A percentile compares a stretch with the other conserved stretches of the same genome.
These are phyloP conservation scores for Xanthorhoe spadicearia DNA, from an alignment of 2,888 invertebrate genomes.

Conservation along the genomic window DNA sequence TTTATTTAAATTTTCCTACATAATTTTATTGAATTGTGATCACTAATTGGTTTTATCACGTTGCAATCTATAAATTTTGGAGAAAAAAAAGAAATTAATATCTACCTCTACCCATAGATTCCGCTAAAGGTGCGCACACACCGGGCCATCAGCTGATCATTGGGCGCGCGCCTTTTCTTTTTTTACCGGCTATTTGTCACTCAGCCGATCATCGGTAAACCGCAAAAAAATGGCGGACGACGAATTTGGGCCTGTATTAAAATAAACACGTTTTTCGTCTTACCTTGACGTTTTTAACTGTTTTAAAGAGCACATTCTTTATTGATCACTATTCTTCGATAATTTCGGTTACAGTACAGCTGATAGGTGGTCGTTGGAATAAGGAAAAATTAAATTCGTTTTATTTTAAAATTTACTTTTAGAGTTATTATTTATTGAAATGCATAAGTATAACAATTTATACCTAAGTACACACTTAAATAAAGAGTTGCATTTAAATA, in stretches of 20 bases:
- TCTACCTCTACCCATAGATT: constrained; percentile 27
- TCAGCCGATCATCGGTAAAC: constrained; percentile 47
- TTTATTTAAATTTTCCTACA: too few relatives aligned
- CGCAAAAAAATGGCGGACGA: constrained; percentile 37
- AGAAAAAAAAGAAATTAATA: constrained; percentile 12
- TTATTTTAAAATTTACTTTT: background rate
- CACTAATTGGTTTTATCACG: constrained; percentile 16
- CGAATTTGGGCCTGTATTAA: constrained; percentile 39
- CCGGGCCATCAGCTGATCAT: constrained; percentile 35
- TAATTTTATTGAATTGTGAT: too few relatives aligned
- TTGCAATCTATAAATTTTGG: constrained; percentile 17
- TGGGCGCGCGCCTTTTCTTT: constrained; percentile 20
- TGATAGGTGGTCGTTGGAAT: constrained; percentile 24
- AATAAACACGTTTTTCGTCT: constrained; percentile 41
- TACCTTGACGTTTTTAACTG: constrained; percentile 26
- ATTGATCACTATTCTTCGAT: constrained; percentile 15
- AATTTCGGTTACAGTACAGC: constrained; percentile 23
- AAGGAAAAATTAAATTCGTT: constrained; percentile 12
- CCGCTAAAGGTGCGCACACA: constrained; percentile 36
- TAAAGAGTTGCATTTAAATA: too few relatives aligned
- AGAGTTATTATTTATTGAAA: background rate
- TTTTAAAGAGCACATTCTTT: constrained; percentile 21
- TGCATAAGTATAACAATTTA: too few relatives aligned
- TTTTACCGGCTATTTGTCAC: constrained; percentile 50
- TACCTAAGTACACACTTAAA: too few relatives aligned